phyloP scores from a whole-genome alignment of 2,888 invertebrate species.

The Apamea epomidion region DNA sequence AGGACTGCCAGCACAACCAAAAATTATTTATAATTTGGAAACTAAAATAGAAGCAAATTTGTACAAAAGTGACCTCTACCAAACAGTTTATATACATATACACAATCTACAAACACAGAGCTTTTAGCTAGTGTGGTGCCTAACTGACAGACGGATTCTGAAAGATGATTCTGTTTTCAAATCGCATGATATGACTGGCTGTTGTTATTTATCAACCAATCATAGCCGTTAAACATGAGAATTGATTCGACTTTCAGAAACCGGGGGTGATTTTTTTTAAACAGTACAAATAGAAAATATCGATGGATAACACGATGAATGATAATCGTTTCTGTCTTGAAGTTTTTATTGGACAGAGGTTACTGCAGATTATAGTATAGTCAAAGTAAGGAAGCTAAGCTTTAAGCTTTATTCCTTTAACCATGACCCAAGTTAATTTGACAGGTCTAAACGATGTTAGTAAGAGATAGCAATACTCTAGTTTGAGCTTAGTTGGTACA shows the following conservation, averaged over 20 bases:
- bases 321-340: neutral
- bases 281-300: conserved; percentile 13
- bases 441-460: neutral
- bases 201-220: neutral
- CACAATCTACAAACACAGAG: conserved; percentile 40
- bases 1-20: conserved; percentile 28
- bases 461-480: conserved; percentile 28
- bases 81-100: conserved; percentile 54
- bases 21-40: conserved; percentile 21
- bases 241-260: conserved; percentile 9
- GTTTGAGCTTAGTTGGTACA: neutral
- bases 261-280: neutral
- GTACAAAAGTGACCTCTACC: conserved; percentile 59
- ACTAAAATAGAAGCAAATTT: conserved; percentile 44
- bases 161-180: neutral
- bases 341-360: neutral
- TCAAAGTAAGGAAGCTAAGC: neutral
- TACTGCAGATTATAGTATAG: neutral
- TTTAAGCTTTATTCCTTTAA: neutral
- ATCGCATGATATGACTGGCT: neutral
- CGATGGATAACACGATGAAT: neutral
- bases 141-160: conserved; percentile 17
- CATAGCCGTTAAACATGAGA: neutral
- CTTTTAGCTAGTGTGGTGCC: conserved; percentile 23
- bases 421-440: neutral